Conservation (phyloP, 2,797 vertebrate species). For the Gymnocypris eckloni region DNA sequence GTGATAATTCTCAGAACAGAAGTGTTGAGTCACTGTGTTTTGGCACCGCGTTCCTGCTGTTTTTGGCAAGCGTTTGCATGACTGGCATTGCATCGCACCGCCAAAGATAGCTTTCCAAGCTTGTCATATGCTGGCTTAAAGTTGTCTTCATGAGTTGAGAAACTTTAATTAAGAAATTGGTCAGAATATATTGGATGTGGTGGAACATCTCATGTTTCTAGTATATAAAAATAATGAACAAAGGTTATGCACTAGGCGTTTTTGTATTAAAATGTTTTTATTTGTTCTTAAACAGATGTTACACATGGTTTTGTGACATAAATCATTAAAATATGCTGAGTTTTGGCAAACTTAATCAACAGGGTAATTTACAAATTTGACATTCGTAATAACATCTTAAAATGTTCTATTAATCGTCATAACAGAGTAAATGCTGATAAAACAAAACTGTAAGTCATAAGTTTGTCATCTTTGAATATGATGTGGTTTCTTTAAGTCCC, state of each 20-base stretch:
- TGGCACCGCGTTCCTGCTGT: neutral
- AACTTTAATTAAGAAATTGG: neutral
- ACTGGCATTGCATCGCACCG: neutral
- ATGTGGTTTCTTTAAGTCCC: neutral
- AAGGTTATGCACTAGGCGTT: neutral
- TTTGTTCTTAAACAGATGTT: too few species aligned
- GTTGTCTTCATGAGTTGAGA: neutral
- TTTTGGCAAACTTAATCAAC: neutral
- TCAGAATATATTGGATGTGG: neutral
- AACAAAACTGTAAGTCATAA: neutral
- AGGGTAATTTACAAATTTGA: neutral
- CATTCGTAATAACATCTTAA: neutral
- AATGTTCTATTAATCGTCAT: neutral
- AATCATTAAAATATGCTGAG: neutral
- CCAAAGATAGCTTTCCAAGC: conserved; percentile 20
- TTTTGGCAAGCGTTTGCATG: conserved; percentile 6
- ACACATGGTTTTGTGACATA: neutral
- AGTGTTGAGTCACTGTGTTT: conserved; percentile 15
- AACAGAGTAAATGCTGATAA: neutral
- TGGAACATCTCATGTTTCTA: neutral
- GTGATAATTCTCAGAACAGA: conserved; percentile 40
- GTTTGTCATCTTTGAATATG: neutral
- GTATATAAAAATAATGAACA: neutral
- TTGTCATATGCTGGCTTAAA: neutral
- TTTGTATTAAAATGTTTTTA: neutral